Conservation (phyloP, 2,888 invertebrate genomes). For the Listrodromus nycthemerus region DNA sequence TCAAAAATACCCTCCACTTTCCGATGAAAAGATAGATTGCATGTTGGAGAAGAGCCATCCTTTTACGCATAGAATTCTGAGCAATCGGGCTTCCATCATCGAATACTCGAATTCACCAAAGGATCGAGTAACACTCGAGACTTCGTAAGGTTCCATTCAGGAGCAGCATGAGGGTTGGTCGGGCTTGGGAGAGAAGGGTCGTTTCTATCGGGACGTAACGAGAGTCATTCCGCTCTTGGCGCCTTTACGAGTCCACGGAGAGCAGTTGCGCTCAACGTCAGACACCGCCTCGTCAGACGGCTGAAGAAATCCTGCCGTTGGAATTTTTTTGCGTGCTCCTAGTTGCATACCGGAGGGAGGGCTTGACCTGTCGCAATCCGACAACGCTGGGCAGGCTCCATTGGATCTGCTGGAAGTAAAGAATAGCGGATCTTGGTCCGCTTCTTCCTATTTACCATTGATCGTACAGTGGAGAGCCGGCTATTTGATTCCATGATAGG, state of each 20-base stretch:
- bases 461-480: not conserved
- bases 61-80: constrained; percentile 30
- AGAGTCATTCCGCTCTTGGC: constrained; percentile 58
- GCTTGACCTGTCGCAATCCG: too few relatives aligned
- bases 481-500: too few relatives aligned
- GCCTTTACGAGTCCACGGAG: constrained; percentile 57
- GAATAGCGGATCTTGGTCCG: constrained; percentile 25
- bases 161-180: not conserved
- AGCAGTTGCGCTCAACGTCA: constrained; percentile 55
- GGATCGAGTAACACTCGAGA: constrained; percentile 65
- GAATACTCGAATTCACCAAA: constrained; percentile 35
- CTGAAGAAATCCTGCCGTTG: too few relatives aligned
- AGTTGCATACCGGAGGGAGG: too few relatives aligned
- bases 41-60: constrained; percentile 4
- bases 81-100: constrained; percentile 31
- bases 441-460: constrained; percentile 41
- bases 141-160: constrained; percentile 36
- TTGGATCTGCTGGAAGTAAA: constrained; percentile 45
- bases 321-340: too few relatives aligned
- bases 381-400: constrained; percentile 11
- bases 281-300: constrained; percentile 4
- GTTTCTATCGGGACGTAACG: constrained; percentile 51
- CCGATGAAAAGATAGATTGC: not conserved
- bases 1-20: not conserved
- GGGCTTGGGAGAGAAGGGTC: not conserved